Conservation (phyloP, 2,113 vertebrate genomes). For the Nycticorax nycticorax region DNA sequence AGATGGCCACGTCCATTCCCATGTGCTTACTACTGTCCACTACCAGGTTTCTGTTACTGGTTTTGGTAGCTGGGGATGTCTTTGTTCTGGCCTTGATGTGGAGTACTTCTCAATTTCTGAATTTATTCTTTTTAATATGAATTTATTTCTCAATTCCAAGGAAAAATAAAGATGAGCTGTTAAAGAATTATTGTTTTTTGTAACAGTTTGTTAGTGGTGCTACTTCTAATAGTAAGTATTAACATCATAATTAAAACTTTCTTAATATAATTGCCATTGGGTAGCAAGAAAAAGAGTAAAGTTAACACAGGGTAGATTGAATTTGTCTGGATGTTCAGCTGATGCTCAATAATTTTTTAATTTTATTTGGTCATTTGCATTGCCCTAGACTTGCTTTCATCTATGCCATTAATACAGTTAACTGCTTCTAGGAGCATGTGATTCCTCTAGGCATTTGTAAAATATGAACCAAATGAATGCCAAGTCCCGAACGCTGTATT, state of each 20-base stretch:
- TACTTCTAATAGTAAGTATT: not conserved
- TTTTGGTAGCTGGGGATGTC: not conserved
- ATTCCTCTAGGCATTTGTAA: not conserved
- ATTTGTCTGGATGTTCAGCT: not conserved
- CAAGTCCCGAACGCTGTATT: not conserved
- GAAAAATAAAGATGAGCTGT: not conserved
- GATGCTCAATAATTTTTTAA: not conserved
- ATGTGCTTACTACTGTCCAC: not conserved
- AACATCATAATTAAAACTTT: not conserved
- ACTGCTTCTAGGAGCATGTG: not conserved
- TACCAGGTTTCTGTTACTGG: not conserved
- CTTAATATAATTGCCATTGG: not conserved
- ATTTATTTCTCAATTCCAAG: not conserved
- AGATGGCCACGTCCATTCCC: fast-evolving
- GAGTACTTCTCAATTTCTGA: not conserved
- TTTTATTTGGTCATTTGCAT: not conserved
- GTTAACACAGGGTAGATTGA: not conserved
- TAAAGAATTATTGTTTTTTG: not conserved
- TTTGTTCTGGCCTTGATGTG: not conserved
- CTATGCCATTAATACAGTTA: not conserved
- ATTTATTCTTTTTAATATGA: not conserved
- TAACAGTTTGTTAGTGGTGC: not conserved
- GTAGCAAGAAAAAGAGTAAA: not conserved
- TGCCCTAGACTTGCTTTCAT: not conserved
- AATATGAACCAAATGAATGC: not conserved